Evolutionary conservation across 2,113 vertebrate species (phyloP), one percentile per base, ranked within the genome.

Genomic region (Heterotis niloticus): DNA sequence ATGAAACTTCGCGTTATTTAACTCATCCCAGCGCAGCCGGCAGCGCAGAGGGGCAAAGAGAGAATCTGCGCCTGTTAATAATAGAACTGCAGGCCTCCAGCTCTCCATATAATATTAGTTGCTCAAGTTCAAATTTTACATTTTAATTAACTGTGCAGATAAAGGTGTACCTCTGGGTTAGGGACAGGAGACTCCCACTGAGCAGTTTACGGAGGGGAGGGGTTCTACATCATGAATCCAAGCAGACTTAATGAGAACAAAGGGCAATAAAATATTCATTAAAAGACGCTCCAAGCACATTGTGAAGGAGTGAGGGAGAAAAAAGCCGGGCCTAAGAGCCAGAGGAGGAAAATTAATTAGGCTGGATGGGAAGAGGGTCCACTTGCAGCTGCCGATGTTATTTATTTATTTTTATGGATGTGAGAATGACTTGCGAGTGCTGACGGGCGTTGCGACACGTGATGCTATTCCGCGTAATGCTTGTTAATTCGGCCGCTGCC

Each of bases 261-360:
- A 90, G 88, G 80, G 66, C 83, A 86, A 82, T 92, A 89, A 91
- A 92, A 91, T 89, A 91, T 91, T 91, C 89, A 92, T 93, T 91
- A 91, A 91, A 93, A 89, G 82, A 89, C 88, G 86, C 87, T 88
- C 83, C 72, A 83, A 85, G 87, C 86, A 85, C 77, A 70, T 88
- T 81, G 82, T 83, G 87, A 71, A 70, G 34, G 28, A 77, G 79
- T 54, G 20, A n/a, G n/a, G n/a, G n/a, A n/a, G 34, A 57, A 62
- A 77, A 80, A 76, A 80, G 77, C 75, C 51, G 70, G 62, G 65
- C 23, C 75, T 66, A 23, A 26, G 69, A 74, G 79, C 75, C 76
- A 78, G 77, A 79, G 82, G 76, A 80, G 44, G 60, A 52, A 79
- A 80, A 79, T 78, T 79, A 84, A 86, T 84, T 82, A 84, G 81